Conservation (phyloP, 2,113 vertebrate genomes). For the Diadophis punctatus region DNA sequence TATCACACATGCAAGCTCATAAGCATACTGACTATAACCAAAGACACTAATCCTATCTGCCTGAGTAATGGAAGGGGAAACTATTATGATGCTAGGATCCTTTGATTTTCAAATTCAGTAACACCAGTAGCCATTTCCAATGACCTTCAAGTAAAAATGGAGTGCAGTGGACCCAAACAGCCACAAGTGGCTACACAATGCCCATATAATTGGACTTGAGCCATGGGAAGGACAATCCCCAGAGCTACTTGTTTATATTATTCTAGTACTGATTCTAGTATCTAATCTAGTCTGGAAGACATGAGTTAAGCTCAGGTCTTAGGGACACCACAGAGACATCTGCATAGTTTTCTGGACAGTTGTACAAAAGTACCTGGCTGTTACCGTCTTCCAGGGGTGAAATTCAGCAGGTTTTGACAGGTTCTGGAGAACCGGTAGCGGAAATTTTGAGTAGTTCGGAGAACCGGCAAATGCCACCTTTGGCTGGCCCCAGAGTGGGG, state of each 20-base stretch:
- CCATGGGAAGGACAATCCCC: neutral
- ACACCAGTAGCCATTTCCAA: neutral
- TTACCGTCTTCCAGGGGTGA: neutral
- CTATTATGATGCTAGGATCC: neutral
- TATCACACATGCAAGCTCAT: neutral
- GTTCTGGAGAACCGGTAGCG: too few relatives aligned
- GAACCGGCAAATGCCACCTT: too few relatives aligned
- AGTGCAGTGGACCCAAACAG: neutral
- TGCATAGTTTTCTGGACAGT: neutral
- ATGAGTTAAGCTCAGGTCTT: neutral
- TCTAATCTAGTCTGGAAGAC: neutral
- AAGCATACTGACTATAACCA: neutral
- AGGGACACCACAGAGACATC: neutral
- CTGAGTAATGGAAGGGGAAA: neutral
- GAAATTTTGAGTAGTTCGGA: too few relatives aligned
- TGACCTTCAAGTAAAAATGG: neutral
- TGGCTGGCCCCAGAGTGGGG: too few relatives aligned
- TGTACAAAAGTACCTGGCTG: neutral
- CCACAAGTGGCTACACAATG: neutral
- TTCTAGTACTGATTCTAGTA: neutral
- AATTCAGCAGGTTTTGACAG: too few relatives aligned
- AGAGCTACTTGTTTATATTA: neutral
- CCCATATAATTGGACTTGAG: neutral
- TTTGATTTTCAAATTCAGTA: neutral
- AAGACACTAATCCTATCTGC: constrained; percentile 3